Evolutionary conservation across 2,888 invertebrate genomes (phyloP), one percentile per base, ranked within the genome.

Genomic region (Heteromyza rotundicornis): DNA sequence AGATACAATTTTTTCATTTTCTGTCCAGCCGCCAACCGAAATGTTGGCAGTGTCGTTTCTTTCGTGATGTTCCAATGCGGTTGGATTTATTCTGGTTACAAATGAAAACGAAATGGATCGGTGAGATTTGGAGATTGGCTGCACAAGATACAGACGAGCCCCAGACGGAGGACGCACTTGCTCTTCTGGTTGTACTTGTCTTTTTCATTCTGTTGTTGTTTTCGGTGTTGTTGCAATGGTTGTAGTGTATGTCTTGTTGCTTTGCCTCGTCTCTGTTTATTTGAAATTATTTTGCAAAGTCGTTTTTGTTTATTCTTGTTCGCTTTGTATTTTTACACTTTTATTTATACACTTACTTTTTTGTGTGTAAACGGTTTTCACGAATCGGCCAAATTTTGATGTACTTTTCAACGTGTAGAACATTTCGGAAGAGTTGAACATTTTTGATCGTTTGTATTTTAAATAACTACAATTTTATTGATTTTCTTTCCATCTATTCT

Each of bases 31-130:
- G 32, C 32, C 32, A 32, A 8, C 12, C 5, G 32, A 32, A 12
- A n/a, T n/a, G 14, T 10, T n/a, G 40, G 5, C 40, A 7, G 40
- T 47, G 2, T 47, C 20, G 14, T 47, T 3, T 20, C n/a, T 17
- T 47, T 47, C 7, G 17, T 47, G 47, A 19, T 8, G 47, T 47
- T 47, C 47, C 2, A 8, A 8, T 20, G 47, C 47, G 47, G 47
- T 20, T 19, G 19, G 20, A 3, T 47, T 47, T 17, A 47, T 47
- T 47, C 47, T 20, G 47, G 47, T 47, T 20, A 20, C 20, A 47
- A 47, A 47, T 47, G 47, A 47, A 47, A 47, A 19, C 47, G 47
- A 47, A 47, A 47, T 19, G 47, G 47, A 47, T 47, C 47, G 14
- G 7, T 19, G 17, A 8, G 3, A 5, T 17, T 47, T 47, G 3